These are phyloP conservation scores for Gymnocephalus cernua DNA, from an alignment of 2,113 vertebrate genomes.

Conservation along the genomic window DNA sequence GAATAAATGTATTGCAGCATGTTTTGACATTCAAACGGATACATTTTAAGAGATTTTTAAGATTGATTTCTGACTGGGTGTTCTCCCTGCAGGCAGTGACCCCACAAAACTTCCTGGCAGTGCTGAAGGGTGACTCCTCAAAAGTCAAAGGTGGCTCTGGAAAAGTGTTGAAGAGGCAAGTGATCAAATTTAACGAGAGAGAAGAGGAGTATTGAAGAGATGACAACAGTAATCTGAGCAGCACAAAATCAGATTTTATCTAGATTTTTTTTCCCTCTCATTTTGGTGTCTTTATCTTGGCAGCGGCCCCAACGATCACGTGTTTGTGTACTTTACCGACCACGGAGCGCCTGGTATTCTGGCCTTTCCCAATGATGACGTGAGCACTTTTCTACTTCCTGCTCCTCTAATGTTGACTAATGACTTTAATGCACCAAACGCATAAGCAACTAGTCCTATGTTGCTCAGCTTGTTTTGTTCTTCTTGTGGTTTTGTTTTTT, in stretches of 20 bases:
- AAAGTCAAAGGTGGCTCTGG: slow-evolving; percentile 91
- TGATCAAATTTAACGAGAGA: not conserved
- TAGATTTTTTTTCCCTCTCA: not conserved
- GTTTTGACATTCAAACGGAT: not conserved
- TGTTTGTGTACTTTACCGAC: slow-evolving; percentile 97
- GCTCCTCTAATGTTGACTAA: not conserved
- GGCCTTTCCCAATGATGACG: slow-evolving; percentile 92
- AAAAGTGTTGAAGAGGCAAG: slow-evolving; percentile 93
- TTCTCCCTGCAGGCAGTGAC: slow-evolving; percentile 88
- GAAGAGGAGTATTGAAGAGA: too few species aligned
- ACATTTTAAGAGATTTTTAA: slow-evolving; percentile 1
- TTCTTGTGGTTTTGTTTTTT: too few species aligned
- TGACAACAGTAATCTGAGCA: not conserved
- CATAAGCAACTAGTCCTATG: not conserved
- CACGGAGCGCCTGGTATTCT: slow-evolving; percentile 93
- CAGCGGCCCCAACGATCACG: slow-evolving; percentile 94
- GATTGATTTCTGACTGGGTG: not conserved
- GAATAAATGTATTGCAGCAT: not conserved
- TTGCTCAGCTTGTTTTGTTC: not conserved
- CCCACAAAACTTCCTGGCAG: slow-evolving; percentile 93
- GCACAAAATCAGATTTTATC: not conserved
- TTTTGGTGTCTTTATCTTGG: slow-evolving; percentile 50
- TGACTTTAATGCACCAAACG: not conserved
- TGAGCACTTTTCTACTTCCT: slow-evolving; percentile 79
- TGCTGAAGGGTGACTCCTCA: slow-evolving; percentile 89